Percentiles rank a stretch among this genome's conserved stretches.
Evolutionary conservation across 2,888 invertebrate species (phyloP).

Genomic region (Lottia gigantea): DNA sequence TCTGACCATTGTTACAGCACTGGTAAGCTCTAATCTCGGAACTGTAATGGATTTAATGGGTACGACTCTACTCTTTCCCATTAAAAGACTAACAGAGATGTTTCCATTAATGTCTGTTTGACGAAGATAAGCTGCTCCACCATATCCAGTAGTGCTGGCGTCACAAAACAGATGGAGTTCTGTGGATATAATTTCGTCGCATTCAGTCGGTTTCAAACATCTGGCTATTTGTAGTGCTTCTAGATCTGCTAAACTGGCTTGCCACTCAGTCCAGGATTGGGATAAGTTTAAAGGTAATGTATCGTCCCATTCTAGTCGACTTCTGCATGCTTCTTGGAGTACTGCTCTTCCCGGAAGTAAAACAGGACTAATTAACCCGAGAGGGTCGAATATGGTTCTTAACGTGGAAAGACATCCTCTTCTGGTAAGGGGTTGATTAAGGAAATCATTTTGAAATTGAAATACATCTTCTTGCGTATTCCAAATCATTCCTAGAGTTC

Average conservation of each 20-base stretch:
- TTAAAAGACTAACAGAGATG: background rate
- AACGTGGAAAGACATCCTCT: background rate
- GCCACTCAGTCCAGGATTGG: too few species aligned
- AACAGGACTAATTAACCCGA: background rate
- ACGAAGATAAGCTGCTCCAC: background rate
- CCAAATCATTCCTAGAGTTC: background rate
- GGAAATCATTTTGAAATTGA: background rate
- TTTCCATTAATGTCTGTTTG: background rate
- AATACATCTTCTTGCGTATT: background rate
- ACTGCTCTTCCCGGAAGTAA: background rate
- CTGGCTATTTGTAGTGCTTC: background rate
- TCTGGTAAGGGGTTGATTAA: background rate
- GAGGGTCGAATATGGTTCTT: background rate
- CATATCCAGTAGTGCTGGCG: background rate
- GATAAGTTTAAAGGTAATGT: too few species aligned
- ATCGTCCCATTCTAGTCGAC: background rate
- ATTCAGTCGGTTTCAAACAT: background rate
- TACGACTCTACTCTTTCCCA: background rate
- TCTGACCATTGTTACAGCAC: background rate
- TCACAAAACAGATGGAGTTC: background rate
- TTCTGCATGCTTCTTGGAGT: background rate
- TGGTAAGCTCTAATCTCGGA: background rate
- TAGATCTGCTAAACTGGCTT: background rate
- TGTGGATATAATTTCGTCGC: background rate
- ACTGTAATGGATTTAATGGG: background rate